Conservation (phyloP, 1,140 invertebrate genomes). For the Drosophila lacertosa region DNA sequence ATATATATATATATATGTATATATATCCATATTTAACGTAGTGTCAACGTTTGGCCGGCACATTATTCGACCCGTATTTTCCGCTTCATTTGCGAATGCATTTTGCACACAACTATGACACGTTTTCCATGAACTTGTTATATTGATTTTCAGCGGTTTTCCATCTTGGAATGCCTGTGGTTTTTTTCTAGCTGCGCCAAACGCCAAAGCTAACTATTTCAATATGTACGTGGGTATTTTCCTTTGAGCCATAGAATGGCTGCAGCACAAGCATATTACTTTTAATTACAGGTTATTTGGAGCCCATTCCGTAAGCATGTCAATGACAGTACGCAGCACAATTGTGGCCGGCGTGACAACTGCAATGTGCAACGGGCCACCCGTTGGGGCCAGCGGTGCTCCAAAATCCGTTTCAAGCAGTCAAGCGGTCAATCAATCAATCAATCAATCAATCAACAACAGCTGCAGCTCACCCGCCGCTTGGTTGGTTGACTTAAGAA, state of each 20-base stretch:
- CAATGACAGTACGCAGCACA: conserved; percentile 15
- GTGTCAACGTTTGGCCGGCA: not conserved
- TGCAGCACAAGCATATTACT: conserved; percentile 15
- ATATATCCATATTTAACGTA: not conserved
- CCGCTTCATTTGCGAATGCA: conserved; percentile 23
- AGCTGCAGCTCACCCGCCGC: not conserved
- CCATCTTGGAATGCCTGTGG: conserved; percentile 25
- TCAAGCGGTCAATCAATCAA: conserved; percentile 28
- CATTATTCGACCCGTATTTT: conserved; percentile 31
- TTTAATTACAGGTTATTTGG: conserved; percentile 22
- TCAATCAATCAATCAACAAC: conserved; percentile 32
- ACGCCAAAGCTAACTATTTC: not conserved
- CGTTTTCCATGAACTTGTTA: conserved; percentile 73
- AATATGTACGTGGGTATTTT: not conserved
- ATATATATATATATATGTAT: not conserved
- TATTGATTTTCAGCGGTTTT: conserved; percentile 67
- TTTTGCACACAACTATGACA: conserved; percentile 20
- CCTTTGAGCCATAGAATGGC: not conserved
- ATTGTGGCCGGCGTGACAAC: not conserved
- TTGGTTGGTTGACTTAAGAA: not conserved
- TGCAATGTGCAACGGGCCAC: conserved; percentile 1
- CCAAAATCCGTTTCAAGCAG: conserved; percentile 12
- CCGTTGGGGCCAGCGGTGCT: not conserved
- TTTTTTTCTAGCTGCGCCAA: not conserved
- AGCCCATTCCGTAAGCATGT: conserved; percentile 11